A percentile compares a stretch with the other conserved stretches of the same genome.
phyloP scores from a whole-genome alignment of 2,797 vertebrate species.

The Amazona finschi region DNA sequence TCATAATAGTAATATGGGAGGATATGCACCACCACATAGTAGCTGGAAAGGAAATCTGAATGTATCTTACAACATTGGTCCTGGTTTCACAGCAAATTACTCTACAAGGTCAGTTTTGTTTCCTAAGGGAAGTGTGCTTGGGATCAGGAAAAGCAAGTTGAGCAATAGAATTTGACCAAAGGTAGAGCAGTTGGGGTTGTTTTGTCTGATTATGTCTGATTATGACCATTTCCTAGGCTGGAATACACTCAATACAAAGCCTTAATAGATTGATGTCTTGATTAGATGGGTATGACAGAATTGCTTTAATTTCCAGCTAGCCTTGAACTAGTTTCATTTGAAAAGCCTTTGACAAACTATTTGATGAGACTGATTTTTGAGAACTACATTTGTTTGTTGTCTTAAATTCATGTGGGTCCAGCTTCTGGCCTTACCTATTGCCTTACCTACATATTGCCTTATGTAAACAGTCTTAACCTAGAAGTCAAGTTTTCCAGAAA shows the following conservation, averaged over 20 bases:
- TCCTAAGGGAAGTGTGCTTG: neutral
- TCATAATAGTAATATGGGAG: constrained; percentile 87
- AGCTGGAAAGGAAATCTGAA: constrained; percentile 90
- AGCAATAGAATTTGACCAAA: neutral
- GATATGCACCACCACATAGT: constrained; percentile 77
- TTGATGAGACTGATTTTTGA: neutral
- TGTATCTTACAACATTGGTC: constrained; percentile 88
- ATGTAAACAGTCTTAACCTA: neutral
- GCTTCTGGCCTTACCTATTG: neutral
- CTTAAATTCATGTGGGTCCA: neutral
- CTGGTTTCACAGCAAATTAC: constrained; percentile 81
- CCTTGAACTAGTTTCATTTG: neutral
- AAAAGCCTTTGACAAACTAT: neutral
- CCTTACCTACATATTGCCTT: neutral
- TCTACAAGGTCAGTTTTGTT: constrained; percentile 79
- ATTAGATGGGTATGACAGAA: neutral
- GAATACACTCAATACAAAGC: neutral
- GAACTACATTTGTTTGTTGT: neutral
- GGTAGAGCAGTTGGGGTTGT: neutral
- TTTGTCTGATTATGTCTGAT: neutral
- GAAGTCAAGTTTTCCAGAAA: neutral
- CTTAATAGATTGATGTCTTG: neutral
- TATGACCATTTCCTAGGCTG: neutral
- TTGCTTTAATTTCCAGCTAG: neutral
- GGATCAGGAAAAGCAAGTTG: neutral